phyloP scores from a whole-genome alignment of 2,888 invertebrate genomes.

The Plagiodera versicolora region DNA sequence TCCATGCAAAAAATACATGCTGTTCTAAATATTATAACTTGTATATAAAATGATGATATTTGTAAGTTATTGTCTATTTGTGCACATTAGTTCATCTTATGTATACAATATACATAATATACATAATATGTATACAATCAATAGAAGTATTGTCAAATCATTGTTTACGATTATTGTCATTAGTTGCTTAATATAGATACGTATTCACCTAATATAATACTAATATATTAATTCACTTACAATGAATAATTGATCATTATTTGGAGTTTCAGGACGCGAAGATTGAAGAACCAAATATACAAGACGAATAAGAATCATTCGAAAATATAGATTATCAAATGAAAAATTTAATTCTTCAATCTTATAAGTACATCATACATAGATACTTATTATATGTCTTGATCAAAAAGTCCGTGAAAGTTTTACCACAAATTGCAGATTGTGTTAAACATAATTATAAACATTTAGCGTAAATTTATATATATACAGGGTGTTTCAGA shows the following conservation, averaged over 20 bases:
- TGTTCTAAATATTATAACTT: too few species aligned
- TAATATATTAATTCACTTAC: background rate
- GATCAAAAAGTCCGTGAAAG: background rate
- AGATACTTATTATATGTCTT: background rate
- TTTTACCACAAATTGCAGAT: background rate
- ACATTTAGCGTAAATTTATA: background rate
- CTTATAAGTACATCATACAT: background rate
- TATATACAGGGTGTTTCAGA: too few species aligned
- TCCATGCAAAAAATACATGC: too few species aligned
- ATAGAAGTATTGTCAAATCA: background rate
- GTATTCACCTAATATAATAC: too few species aligned
- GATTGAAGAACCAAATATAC: background rate
- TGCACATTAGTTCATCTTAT: background rate
- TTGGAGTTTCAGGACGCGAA: background rate
- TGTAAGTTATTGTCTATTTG: background rate
- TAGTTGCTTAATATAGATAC: background rate
- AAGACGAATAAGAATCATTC: too few species aligned
- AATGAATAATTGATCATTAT: background rate
- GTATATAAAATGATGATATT: background rate
- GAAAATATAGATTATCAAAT: too few species aligned
- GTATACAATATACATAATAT: too few species aligned
- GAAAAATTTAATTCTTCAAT: background rate
- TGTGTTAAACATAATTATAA: background rate
- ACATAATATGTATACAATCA: too few species aligned
- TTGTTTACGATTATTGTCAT: background rate